Percentiles rank a stretch among this genome's conserved stretches.
Evolutionary conservation across 2,113 vertebrate genomes (phyloP).

Genomic region (Galeopterus variegatus): DNA sequence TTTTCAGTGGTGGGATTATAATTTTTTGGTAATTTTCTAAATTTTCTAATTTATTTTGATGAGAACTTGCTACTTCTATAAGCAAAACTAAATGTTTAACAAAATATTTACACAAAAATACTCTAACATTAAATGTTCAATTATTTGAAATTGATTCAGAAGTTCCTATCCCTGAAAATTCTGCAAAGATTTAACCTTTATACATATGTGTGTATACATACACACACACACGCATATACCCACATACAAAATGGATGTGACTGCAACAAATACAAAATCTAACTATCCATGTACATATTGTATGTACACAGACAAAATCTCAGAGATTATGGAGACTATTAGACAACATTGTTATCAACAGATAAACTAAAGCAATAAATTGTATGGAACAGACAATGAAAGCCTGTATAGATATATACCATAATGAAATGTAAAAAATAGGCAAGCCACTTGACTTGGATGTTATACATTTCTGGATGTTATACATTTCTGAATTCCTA

Average conservation of each 20-base stretch:
- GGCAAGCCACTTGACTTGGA: neutral
- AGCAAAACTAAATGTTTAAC: neutral
- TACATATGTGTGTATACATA: neutral
- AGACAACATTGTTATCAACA: neutral
- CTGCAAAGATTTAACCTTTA: neutral
- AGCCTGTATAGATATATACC: neutral
- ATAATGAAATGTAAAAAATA: neutral
- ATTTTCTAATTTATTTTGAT: conserved; percentile 15
- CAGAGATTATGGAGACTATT: neutral
- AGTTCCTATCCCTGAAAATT: neutral
- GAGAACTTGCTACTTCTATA: neutral
- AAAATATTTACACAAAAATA: neutral
- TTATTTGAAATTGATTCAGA: neutral
- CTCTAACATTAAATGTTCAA: neutral
- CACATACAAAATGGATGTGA: neutral
- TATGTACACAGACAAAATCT: neutral
- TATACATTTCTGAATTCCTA: neutral
- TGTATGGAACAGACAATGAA: neutral
- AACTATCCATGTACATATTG: neutral
- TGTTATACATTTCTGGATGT: neutral
- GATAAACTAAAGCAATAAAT: neutral
- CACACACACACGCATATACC: no score
- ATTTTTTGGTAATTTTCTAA: neutral
- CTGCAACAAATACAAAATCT: neutral
- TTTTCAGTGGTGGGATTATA: neutral